Base-by-base conservation (phyloP, 2,888 invertebrate genomes). In the Ecdyonurus torrentis region DNA sequence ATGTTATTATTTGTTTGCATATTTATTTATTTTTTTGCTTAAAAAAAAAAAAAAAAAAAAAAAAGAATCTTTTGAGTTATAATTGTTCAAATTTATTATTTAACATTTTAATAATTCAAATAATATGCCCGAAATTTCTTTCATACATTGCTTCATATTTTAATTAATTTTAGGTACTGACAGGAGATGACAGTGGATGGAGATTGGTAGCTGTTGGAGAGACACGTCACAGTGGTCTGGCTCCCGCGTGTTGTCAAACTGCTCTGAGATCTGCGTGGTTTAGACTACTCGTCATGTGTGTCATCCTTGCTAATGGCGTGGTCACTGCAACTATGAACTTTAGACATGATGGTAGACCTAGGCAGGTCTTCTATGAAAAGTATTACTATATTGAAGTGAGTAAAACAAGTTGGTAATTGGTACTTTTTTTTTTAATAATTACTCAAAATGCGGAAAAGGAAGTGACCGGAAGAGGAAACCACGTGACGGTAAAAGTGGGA, bases 251-350 rank as follows among this genome's bases (percentile, higher is more conserved):
- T 60, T 90, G 91, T 68, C 91, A 94, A 72, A 84, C 83, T 67
- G 84, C 95, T 68, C 78, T 97, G 37, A 85, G 91, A 60, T 94
- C 93, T 0, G 92, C 96, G 0, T 88, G 89, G 69, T 99, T 98
- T 74, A 87, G 96, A 0, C 83, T 94, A 69, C 77, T 95, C 23
- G 91, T 98, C 3, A 95, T 99, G 89, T 84, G 90, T 1, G 87
- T 96, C 1, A 95, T 99, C 61, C 78, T 99, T 63, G 90, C 94
- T 2, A 98, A 99, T 76, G 98, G 97, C 7, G 85, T 96, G 63
- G 91, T 94, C 37, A 96, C 96, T 18, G 96, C 98, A 0, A 94
- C 94, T 3, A 91, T 99, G 85, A 87, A 88, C 68, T 95, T 95
- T 72, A 88, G 91, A 72, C 94, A 96, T 70, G 93, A 95, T 71